Conservation (phyloP, 2,888 invertebrate genomes). For the Crematogaster levior region DNA sequence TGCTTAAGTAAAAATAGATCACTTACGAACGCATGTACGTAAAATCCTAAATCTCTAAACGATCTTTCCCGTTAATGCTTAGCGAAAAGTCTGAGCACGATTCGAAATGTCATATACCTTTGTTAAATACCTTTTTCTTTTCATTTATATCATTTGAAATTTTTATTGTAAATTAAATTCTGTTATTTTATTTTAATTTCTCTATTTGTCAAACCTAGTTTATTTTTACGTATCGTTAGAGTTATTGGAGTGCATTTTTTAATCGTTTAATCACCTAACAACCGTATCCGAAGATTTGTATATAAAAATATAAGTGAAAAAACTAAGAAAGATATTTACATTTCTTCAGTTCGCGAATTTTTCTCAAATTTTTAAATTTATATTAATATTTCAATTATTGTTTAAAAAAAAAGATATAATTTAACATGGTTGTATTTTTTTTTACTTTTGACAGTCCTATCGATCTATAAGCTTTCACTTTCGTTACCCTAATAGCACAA, state of each 20-base stretch:
- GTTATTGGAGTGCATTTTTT: neutral
- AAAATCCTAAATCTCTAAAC: neutral
- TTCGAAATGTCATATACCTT: neutral
- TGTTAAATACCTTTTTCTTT: neutral
- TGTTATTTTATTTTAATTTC: neutral
- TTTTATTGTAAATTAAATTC: neutral
- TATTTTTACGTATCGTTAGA: neutral
- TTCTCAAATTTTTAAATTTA: neutral
- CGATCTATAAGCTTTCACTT: neutral
- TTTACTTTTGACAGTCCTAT: neutral
- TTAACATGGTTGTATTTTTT: neutral
- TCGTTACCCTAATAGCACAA: no score
- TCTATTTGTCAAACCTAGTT: neutral
- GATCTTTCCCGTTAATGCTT: neutral
- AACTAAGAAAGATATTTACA: neutral
- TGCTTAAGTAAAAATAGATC: neutral
- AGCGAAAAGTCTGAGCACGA: neutral
- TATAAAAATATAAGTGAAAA: neutral
- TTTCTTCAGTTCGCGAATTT: neutral
- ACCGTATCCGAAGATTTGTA: neutral
- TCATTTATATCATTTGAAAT: neutral
- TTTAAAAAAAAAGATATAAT: neutral
- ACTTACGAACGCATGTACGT: neutral
- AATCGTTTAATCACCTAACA: neutral
- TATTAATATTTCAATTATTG: neutral